phyloP scores from a whole-genome alignment of 37 sponge, comb jelly and placozoan genomes.

The Chondrosia reniformis region DNA sequence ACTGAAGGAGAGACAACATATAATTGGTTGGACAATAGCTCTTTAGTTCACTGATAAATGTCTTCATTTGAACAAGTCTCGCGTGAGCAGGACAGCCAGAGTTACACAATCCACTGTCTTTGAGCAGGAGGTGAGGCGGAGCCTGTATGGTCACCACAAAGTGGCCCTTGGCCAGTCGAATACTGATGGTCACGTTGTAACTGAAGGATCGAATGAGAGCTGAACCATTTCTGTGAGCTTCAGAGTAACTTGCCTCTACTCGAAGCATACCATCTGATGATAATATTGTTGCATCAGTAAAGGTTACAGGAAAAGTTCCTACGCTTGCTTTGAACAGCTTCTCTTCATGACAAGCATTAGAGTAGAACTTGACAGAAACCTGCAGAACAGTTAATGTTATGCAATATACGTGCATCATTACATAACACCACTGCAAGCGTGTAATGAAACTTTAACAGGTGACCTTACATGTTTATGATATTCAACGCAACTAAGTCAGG shows the following conservation, averaged over 20 bases:
- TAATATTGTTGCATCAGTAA: background rate
- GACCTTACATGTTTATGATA: too few species aligned
- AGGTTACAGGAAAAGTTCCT: constrained; percentile 24
- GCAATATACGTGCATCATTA: too few species aligned
- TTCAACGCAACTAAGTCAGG: too few species aligned
- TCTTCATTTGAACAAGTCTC: background rate
- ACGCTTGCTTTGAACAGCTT: constrained; percentile 18
- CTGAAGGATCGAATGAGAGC: constrained; percentile 36
- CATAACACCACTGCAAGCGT: too few species aligned
- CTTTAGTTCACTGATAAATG: too few species aligned
- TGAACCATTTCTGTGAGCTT: too few species aligned
- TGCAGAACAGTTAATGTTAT: background rate
- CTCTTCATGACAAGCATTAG: constrained; percentile 1
- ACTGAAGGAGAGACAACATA: too few species aligned
- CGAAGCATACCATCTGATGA: background rate
- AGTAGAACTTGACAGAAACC: constrained; percentile 45
- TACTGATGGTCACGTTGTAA: constrained; percentile 45
- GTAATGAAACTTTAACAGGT: too few species aligned
- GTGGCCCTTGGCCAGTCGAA: constrained; percentile 26
- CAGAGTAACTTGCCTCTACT: background rate
- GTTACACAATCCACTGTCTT: constrained; percentile 45
- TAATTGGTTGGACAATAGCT: too few species aligned
- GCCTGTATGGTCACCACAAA: constrained; percentile 41
- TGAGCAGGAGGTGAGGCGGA: background rate
- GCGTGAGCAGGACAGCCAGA: constrained; percentile 28